phyloP scores from a whole-genome alignment of 2,888 invertebrate genomes.

The Vanessa cardui region DNA sequence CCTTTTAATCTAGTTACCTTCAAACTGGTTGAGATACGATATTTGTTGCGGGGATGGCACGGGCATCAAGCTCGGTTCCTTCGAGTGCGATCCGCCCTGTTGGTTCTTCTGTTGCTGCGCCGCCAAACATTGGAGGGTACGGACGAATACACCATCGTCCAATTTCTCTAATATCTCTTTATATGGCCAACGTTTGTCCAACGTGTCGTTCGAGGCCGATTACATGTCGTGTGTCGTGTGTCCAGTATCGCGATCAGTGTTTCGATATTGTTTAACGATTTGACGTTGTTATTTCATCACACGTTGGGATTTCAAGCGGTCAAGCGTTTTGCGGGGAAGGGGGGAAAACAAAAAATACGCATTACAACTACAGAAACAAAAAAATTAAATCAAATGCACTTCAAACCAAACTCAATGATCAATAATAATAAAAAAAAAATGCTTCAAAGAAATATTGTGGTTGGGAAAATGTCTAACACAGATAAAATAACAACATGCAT shows the following conservation, averaged over 20 bases:
- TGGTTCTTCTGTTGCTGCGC: conserved; percentile 80
- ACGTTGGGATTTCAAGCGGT: conserved; percentile 79
- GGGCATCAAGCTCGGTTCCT: conserved; percentile 96
- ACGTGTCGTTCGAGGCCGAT: conserved; percentile 36
- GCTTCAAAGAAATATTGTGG: conserved; percentile 55
- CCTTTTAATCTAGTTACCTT: conserved; percentile 82
- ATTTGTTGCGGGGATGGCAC: conserved; percentile 98
- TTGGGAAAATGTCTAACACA: conserved; percentile 82
- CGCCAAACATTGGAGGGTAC: conserved; percentile 81
- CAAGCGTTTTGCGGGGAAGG: conserved; percentile 77
- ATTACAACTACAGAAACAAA: conserved; percentile 82
- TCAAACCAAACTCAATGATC: conserved; percentile 43
- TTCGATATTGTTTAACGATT: conserved; percentile 49
- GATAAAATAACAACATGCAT: conserved; percentile 64
- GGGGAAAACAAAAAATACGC: conserved; percentile 81
- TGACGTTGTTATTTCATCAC: conserved; percentile 69
- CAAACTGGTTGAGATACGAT: conserved; percentile 96
- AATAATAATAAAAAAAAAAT: conserved; percentile 41
- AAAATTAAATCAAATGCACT: conserved; percentile 53
- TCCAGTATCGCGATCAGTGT: conserved; percentile 44
- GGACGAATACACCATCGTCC: conserved; percentile 80
- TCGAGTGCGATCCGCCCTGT: conserved; percentile 75
- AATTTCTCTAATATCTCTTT: conserved; percentile 79
- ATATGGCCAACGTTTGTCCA: conserved; percentile 55
- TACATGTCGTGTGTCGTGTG: conserved; percentile 19